phyloP scores from a whole-genome alignment of 2,888 invertebrate genomes.

The Onthophagus sagittarius region DNA sequence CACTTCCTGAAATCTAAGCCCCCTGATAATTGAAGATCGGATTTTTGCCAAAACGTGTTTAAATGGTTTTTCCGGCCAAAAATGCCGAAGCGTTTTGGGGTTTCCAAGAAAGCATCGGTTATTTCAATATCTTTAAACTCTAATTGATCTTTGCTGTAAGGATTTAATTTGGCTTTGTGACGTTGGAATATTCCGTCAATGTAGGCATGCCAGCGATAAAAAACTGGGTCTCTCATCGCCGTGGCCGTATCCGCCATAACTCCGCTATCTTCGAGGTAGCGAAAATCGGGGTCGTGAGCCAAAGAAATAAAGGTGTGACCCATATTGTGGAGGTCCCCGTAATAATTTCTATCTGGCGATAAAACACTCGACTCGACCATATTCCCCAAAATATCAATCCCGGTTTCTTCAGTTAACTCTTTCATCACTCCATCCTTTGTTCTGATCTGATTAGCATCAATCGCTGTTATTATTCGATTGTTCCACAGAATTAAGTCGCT shows the following conservation, averaged over 20 bases:
- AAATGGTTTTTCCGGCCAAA: slow-evolving; percentile 56
- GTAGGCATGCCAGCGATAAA: slow-evolving; percentile 82
- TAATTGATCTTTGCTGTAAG: slow-evolving; percentile 57
- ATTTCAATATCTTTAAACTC: slow-evolving; percentile 63
- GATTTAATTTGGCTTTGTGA: slow-evolving; percentile 66
- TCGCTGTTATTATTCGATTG: slow-evolving; percentile 67
- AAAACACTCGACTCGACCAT: slow-evolving; percentile 70
- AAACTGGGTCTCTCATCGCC: slow-evolving; percentile 82
- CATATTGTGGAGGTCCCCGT: slow-evolving; percentile 80
- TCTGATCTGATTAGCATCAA: slow-evolving; percentile 59
- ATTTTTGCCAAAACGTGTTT: slow-evolving; percentile 75
- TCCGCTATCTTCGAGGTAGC: slow-evolving; percentile 71
- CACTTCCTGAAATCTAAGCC: slow-evolving; percentile 80
- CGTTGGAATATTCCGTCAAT: slow-evolving; percentile 74
- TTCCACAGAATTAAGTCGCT: slow-evolving; percentile 73
- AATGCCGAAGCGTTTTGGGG: too few relatives aligned
- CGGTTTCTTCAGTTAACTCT: slow-evolving; percentile 60
- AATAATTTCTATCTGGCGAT: slow-evolving; percentile 65
- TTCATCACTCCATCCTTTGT: slow-evolving; percentile 44
- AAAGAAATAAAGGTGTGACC: slow-evolving; percentile 76
- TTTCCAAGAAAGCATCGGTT: slow-evolving; percentile 53
- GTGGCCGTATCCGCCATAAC: slow-evolving; percentile 82
- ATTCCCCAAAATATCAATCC: slow-evolving; percentile 77
- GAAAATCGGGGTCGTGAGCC: slow-evolving; percentile 76
- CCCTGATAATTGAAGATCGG: slow-evolving; percentile 70